phyloP scores from a whole-genome alignment of 1,140 invertebrate genomes.

The Drosophila burlai region DNA sequence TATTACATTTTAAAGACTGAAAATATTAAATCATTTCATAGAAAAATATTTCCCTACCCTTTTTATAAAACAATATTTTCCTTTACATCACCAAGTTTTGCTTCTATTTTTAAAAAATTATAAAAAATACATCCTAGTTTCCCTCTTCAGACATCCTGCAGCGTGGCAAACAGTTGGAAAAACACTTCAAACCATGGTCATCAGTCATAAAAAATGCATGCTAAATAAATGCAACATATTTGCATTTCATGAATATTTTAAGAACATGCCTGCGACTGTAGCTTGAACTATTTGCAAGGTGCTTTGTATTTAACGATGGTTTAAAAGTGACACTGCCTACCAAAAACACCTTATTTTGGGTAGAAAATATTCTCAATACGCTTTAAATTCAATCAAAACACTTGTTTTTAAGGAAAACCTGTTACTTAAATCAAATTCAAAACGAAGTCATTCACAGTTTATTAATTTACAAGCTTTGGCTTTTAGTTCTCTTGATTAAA shows the following conservation, averaged over 20 bases:
- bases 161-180: not conserved
- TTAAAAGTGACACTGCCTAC: not conserved
- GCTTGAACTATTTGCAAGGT: not conserved
- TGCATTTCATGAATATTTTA: constrained; percentile 27
- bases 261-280: not conserved
- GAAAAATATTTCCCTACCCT: no score
- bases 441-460: not conserved
- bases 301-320: not conserved
- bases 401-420: not conserved
- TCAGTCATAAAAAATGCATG: constrained; percentile 22
- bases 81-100: not conserved
- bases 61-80: no score
- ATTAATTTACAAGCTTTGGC: not conserved
- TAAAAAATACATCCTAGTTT: not conserved
- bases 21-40: no score
- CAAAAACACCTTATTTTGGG: not conserved
- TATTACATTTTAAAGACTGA: no score
- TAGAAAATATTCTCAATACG: no score
- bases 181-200: not conserved
- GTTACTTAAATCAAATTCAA: not conserved
- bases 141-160: not conserved
- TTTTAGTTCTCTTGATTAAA: not conserved
- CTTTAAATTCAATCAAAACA: no score
- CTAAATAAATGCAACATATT: constrained; percentile 25
- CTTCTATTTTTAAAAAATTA: not conserved